Percentiles rank a stretch among this genome's conserved stretches.
These are phyloP conservation scores for Protophormia terraenovae DNA, from an alignment of 2,888 invertebrate genomes.

Conservation along the genomic window DNA sequence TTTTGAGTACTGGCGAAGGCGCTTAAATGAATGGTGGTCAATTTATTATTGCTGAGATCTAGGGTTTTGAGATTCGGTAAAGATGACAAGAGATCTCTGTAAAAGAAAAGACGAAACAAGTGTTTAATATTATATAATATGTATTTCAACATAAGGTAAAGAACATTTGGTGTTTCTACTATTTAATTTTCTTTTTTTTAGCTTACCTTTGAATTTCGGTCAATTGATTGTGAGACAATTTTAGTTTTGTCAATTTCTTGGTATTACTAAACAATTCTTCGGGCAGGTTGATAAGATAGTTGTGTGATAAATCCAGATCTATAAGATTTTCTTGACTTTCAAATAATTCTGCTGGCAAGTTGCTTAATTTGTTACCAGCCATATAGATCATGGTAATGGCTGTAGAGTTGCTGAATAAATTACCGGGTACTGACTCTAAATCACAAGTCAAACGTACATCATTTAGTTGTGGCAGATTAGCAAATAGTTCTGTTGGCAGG, in stretches of 20 bases:
- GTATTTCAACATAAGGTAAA: not conserved
- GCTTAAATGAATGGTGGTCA: constrained; percentile 78
- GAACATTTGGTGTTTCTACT: not conserved
- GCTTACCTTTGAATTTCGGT: constrained; percentile 84
- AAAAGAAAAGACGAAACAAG: constrained; percentile 34
- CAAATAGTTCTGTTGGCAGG: constrained; percentile 84
- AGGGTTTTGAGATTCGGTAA: constrained; percentile 82
- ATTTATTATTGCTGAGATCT: constrained; percentile 82
- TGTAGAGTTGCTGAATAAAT: constrained; percentile 85
- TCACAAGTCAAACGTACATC: constrained; percentile 84
- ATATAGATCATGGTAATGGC: constrained; percentile 85
- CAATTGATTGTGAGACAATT: constrained; percentile 86
- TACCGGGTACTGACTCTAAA: constrained; percentile 83
- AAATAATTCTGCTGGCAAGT: constrained; percentile 85
- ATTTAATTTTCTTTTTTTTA: not conserved
- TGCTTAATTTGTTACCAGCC: constrained; percentile 83
- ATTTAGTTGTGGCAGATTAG: constrained; percentile 83
- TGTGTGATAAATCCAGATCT: constrained; percentile 85
- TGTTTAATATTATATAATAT: not conserved
- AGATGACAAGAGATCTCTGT: constrained; percentile 80
- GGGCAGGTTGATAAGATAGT: constrained; percentile 84
- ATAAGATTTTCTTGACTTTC: constrained; percentile 84
- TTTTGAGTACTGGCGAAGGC: constrained; percentile 83
- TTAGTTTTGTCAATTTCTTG: constrained; percentile 83
- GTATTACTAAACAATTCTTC: constrained; percentile 84